Evolutionary conservation across 1,140 invertebrate species (phyloP).

Genomic region (Vanessa atalanta): DNA sequence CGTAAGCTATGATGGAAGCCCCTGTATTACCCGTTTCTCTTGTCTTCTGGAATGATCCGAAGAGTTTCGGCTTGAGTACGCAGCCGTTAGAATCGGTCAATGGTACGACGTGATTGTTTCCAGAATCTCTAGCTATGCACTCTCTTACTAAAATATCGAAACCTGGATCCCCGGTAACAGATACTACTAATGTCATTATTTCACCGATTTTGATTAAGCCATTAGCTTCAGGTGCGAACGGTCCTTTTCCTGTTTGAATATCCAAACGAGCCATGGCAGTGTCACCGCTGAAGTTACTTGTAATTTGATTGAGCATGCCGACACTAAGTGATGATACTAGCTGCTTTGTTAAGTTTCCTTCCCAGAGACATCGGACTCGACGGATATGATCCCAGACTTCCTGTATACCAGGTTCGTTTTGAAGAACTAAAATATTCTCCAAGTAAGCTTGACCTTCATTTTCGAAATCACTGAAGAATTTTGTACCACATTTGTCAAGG

Average conservation of each 20-base stretch:
- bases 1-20: conserved; percentile 89
- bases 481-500: conserved; percentile 89
- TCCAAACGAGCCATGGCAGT: conserved; percentile 90
- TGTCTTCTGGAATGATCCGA: conserved; percentile 91
- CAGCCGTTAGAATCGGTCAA: conserved; percentile 90
- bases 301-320: conserved; percentile 90
- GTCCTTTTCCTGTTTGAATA: conserved; percentile 89
- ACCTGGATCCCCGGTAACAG: conserved; percentile 89
- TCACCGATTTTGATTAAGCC: conserved; percentile 92
- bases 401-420: conserved; percentile 90
- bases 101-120: conserved; percentile 83
- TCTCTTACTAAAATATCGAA: conserved; percentile 90
- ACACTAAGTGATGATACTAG: conserved; percentile 88
- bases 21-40: conserved; percentile 86
- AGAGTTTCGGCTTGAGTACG: conserved; percentile 90
- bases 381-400: conserved; percentile 91
- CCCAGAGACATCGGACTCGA: conserved; percentile 90
- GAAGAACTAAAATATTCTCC: conserved; percentile 90
- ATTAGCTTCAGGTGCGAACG: conserved; percentile 87
- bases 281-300: conserved; percentile 91
- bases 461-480: conserved; percentile 89
- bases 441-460: conserved; percentile 89
- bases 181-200: conserved; percentile 90
- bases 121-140: conserved; percentile 87
- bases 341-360: conserved; percentile 89